Evolutionary conservation across 2,888 invertebrate genomes (phyloP).

Genomic region (Congeria kusceri): DNA sequence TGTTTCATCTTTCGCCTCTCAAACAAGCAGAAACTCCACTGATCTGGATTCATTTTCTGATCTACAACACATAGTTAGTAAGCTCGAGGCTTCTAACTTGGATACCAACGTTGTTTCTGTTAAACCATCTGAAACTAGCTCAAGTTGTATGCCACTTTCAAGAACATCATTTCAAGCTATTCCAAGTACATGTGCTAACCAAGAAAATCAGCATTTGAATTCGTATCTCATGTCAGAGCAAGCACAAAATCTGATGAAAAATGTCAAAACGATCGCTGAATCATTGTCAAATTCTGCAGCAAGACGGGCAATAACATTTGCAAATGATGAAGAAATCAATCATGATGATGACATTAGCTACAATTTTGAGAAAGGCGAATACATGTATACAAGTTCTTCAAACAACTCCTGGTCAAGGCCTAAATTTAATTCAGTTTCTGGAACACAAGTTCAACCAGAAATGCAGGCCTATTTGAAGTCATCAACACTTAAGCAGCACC

Average conservation of each 20-base stretch:
- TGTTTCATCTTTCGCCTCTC: slow-evolving; percentile 51
- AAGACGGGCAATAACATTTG: slow-evolving; percentile 37
- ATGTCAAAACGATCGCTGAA: slow-evolving; percentile 33
- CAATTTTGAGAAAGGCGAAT: slow-evolving; percentile 35
- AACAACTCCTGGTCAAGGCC: too few species aligned
- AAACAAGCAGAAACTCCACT: slow-evolving; percentile 53
- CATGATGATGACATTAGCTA: slow-evolving; percentile 26
- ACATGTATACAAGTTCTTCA: neutral
- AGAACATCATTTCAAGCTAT: too few species aligned
- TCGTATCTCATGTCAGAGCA: slow-evolving; percentile 10
- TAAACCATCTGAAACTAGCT: too few species aligned
- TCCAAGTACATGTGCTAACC: too few species aligned
- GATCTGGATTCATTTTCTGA: slow-evolving; percentile 55
- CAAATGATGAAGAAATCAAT: slow-evolving; percentile 7
- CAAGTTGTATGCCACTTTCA: too few species aligned
- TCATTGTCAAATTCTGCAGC: slow-evolving; percentile 29
- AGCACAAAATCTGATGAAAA: slow-evolving; percentile 27
- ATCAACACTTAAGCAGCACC: too few species aligned
- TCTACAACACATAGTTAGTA: slow-evolving; percentile 44
- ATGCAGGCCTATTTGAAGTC: too few species aligned
- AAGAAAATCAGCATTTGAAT: neutral
- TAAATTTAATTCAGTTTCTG: too few species aligned
- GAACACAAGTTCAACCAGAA: too few species aligned
- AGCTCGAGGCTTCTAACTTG: slow-evolving; percentile 29
- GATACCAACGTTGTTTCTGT: neutral